A percentile compares a stretch with the other conserved stretches of the same genome.
Conservation (phyloP, 2,797 vertebrate species). For the Gallinago solitaria region DNA sequence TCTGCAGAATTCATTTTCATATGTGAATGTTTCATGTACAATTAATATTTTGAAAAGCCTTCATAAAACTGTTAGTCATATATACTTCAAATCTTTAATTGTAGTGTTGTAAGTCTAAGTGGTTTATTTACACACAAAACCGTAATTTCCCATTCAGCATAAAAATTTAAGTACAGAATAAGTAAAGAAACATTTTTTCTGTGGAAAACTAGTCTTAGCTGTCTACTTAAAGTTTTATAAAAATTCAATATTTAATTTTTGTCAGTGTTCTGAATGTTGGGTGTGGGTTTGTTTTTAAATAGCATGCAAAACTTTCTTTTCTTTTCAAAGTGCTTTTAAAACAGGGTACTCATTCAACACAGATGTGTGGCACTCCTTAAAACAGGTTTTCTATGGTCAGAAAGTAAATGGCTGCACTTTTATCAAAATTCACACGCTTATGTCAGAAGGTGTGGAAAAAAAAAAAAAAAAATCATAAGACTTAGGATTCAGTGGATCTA, state of each 20-base stretch:
- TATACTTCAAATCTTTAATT: background rate
- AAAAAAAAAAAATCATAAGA: background rate
- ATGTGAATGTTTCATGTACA: background rate
- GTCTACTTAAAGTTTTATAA: background rate
- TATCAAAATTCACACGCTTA: background rate
- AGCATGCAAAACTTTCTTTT: background rate
- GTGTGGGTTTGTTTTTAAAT: background rate
- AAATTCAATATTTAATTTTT: background rate
- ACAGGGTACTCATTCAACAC: background rate
- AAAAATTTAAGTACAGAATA: background rate
- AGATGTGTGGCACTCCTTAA: background rate
- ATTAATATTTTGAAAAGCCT: background rate
- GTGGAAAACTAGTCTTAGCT: background rate
- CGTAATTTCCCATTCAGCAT: background rate
- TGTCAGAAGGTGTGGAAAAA: background rate
- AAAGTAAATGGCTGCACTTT: background rate
- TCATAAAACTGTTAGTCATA: background rate
- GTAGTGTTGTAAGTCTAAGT: background rate
- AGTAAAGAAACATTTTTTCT: background rate
- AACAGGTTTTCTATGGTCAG: background rate
- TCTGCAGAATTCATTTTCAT: background rate
- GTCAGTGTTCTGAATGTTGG: background rate
- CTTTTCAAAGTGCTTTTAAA: background rate
- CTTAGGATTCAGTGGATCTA: background rate
- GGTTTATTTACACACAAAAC: background rate